Evolutionary conservation across 2,888 invertebrate species (phyloP).

Genomic region (Trissolcus japonicus): DNA sequence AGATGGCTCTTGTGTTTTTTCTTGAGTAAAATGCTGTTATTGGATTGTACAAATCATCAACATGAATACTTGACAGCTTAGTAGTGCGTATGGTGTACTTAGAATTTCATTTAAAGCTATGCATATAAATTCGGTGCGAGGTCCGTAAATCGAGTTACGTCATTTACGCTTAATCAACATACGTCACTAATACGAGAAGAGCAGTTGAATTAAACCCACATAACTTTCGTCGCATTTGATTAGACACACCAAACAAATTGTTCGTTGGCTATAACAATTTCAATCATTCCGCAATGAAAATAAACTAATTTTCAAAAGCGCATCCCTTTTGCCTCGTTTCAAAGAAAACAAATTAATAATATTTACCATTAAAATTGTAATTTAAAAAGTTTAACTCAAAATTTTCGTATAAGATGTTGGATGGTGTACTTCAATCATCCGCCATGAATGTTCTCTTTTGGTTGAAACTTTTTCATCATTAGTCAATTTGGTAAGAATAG

Average conservation of each 20-base stretch:
- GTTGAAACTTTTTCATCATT: conserved; percentile 1
- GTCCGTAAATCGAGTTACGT: conserved; percentile 51
- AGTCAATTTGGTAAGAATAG: neutral
- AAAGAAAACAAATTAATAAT: too few relatives aligned
- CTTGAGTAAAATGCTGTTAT: conserved; percentile 30
- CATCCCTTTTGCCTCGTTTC: too few relatives aligned
- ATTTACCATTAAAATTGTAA: too few relatives aligned
- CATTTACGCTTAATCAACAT: conserved; percentile 52
- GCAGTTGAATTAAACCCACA: conserved; percentile 31
- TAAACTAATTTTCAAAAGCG: neutral
- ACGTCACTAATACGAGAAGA: conserved; percentile 40
- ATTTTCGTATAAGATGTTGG: too few relatives aligned
- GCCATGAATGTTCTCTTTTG: neutral
- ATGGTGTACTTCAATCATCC: neutral
- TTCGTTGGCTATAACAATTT: conserved; percentile 4
- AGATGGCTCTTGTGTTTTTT: conserved; percentile 17
- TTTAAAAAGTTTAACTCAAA: too few relatives aligned
- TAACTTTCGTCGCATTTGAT: conserved; percentile 27
- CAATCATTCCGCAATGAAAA: neutral
- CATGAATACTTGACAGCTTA: conserved; percentile 35
- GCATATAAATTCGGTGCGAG: conserved; percentile 37
- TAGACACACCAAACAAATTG: conserved; percentile 11
- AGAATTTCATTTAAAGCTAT: conserved; percentile 52
- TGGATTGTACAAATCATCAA: conserved; percentile 38
- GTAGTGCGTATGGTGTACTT: conserved; percentile 48